Base-by-base conservation (phyloP, 1,140 invertebrate species). In the Drosophila hydei region DNA sequence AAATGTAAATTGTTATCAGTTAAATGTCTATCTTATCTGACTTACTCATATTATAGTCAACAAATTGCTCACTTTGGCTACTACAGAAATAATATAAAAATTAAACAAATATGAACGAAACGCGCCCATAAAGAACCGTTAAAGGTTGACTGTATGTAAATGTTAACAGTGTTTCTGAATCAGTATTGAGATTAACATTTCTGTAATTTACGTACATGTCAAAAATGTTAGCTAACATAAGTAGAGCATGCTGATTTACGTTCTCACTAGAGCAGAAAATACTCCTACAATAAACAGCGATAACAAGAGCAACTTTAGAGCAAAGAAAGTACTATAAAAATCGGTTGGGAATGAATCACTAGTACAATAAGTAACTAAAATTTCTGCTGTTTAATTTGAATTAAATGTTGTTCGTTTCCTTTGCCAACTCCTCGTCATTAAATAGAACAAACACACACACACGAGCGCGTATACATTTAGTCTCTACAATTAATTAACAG, bases 401-500 rank as follows among this genome's bases (percentile, higher is more conserved):
- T 12, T 33, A 33, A 33, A 33, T n/a, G n/a, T n/a, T n/a, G n/a
- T n/a, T n/a, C n/a, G n/a, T n/a, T n/a, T n/a, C n/a, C n/a, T n/a
- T n/a, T n/a, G n/a, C n/a, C n/a, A n/a, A n/a, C n/a, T n/a, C n/a
- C n/a, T n/a, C n/a, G n/a, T n/a, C n/a, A n/a, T n/a, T n/a, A n/a
- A n/a, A n/a, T n/a, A n/a, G n/a, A n/a, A n/a, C 36, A 48, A 16
- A 61, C 14, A 1, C 0, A 48, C 23, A 42, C n/a, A n/a, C 4
- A 42, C 12, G 7, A 18, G 11, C 23, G 27, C 38, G 33, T 68
- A 38, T 19, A 36, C 45, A 72, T 54, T 50, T 18, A 4, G 21
- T 58, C 56, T 56, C n/a, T 23, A 42, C 59, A 74, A 71, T 61
- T 74, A 81, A 87, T 85, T 80, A 75, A 72, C 74, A 87, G 63